Percentiles rank a stretch among this genome's conserved stretches.
Conservation (phyloP, 2,888 invertebrate genomes). For the Brachyptera putata region DNA sequence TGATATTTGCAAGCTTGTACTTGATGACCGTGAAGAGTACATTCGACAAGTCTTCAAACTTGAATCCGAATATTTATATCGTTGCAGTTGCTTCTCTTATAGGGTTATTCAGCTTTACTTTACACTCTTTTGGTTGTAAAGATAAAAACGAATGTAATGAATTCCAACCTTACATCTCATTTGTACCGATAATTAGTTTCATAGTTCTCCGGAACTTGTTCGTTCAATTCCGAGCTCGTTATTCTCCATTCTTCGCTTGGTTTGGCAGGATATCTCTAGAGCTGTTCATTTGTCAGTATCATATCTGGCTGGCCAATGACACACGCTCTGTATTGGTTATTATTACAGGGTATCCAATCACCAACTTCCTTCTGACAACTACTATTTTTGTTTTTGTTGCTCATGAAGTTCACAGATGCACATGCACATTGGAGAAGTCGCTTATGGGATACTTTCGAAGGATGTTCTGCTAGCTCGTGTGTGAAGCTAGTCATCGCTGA, state of each 20-base stretch:
- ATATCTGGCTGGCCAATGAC: neutral
- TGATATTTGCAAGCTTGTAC: constrained; percentile 82
- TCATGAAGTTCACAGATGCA: no score
- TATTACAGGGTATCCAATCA: neutral
- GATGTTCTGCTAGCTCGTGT: no score
- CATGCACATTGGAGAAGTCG: no score
- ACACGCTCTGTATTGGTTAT: neutral
- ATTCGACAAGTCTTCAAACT: no score
- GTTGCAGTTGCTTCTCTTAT: constrained; percentile 76
- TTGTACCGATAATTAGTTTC: constrained; percentile 62
- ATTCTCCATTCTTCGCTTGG: neutral
- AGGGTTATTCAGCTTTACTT: no score
- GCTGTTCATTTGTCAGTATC: neutral
- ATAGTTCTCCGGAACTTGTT: neutral
- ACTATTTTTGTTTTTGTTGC: neutral
- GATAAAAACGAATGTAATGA: constrained; percentile 88
- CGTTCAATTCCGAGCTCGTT: neutral
- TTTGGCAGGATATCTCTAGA: neutral
- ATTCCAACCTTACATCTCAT: constrained; percentile 88
- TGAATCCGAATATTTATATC: no score
- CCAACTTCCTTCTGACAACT: neutral
- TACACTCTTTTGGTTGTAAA: no score
- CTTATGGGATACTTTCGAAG: no score
- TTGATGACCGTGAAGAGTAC: no score
- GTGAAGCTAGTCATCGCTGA: no score